phyloP scores from a whole-genome alignment of 2,113 vertebrate species.

The Heteronetta atricapilla region DNA sequence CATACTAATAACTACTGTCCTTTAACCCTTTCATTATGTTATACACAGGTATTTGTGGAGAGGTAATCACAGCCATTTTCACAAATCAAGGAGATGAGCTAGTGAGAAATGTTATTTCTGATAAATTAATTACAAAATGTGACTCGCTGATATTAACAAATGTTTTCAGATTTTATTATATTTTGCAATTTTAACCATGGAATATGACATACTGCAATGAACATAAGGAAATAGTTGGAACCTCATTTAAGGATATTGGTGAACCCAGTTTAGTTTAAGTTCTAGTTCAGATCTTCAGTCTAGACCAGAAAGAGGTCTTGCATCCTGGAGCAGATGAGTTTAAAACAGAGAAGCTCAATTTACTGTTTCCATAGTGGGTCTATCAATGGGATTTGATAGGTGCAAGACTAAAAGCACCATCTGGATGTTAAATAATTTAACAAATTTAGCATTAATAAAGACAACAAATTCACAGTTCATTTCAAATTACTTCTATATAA shows the following conservation, averaged over 20 bases:
- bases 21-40: no score
- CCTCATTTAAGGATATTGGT: rapidly evolving
- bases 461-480: neutral
- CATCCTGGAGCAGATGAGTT: neutral
- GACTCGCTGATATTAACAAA: rapidly evolving
- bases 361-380: neutral
- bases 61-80: neutral
- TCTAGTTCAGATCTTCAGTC: neutral
- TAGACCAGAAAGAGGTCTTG: neutral
- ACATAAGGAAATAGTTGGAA: neutral
- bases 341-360: neutral
- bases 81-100: rapidly evolving
- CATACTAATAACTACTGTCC: neutral
- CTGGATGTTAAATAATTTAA: neutral
- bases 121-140: neutral
- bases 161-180: neutral
- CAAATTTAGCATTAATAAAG: neutral
- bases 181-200: neutral
- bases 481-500: neutral
- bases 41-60: no score
- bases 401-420: neutral
- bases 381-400: neutral
- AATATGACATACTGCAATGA: rapidly evolving
- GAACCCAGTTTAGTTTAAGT: neutral
- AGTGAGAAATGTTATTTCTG: rapidly evolving